These are phyloP conservation scores for Campopleginae sp. DNA, from an alignment of 2,888 invertebrate species.

Conservation along the genomic window DNA sequence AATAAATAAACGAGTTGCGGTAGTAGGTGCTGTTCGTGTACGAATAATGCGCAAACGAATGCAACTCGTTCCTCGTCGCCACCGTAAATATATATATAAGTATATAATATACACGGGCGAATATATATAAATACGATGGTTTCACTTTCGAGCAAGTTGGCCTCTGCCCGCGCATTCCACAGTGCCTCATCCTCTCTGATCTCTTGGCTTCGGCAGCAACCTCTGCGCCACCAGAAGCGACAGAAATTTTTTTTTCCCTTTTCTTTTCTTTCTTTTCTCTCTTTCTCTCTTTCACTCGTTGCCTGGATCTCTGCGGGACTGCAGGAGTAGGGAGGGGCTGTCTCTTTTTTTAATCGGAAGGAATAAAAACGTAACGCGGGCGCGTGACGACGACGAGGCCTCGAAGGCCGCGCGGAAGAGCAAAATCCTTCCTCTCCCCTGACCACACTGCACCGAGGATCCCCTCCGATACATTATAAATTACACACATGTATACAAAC, in stretches of 20 bases:
- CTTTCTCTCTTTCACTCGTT: background rate
- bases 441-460: conserved; percentile 32
- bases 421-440: conserved; percentile 57
- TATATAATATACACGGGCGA: background rate
- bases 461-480: conserved; percentile 42
- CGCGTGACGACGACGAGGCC: conserved; percentile 38
- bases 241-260: conserved; percentile 18
- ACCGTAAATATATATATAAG: conserved; percentile 33
- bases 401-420: conserved; percentile 65
- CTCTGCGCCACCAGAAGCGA: conserved; percentile 15
- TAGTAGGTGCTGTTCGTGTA: conserved; percentile 23
- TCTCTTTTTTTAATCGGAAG: conserved; percentile 54
- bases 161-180: conserved; percentile 71
- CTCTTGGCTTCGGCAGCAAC: conserved; percentile 54
- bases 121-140: conserved; percentile 58
- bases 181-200: conserved; percentile 61
- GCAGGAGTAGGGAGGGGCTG: background rate
- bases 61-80: conserved; percentile 53
- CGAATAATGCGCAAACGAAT: conserved; percentile 52
- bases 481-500: conserved; percentile 39
- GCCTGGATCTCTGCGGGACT: background rate
- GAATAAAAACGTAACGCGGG: conserved; percentile 64
- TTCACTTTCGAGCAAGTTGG: conserved; percentile 71
- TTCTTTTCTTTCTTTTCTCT: background rate
- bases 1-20: conserved; percentile 46